A percentile compares a stretch with the other conserved stretches of the same genome.
Conservation (phyloP, 2,888 invertebrate genomes). For the Euphydryas editha region DNA sequence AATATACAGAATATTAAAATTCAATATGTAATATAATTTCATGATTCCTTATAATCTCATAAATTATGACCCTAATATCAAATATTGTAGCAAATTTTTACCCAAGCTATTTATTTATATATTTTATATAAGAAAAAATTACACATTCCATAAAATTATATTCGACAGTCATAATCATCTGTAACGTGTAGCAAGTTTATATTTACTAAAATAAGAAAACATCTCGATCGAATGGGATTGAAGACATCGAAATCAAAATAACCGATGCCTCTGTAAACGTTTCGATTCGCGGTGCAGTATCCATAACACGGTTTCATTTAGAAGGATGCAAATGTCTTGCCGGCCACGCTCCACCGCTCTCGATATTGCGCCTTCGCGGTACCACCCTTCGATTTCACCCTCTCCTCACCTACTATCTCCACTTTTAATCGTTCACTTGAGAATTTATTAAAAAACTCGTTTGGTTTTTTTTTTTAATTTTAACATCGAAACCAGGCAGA, state of each 20-base stretch:
- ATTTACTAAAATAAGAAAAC: constrained; percentile 27
- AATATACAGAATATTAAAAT: background rate
- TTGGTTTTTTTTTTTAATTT: constrained; percentile 14
- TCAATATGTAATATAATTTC: background rate
- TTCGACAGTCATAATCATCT: background rate
- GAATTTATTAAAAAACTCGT: constrained; percentile 68
- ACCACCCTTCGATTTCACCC: constrained; percentile 40
- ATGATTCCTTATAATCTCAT: background rate
- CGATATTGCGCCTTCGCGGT: constrained; percentile 66
- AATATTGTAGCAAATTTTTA: background rate
- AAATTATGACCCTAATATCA: background rate
- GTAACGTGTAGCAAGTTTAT: constrained; percentile 27
- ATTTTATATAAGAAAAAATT: too few relatives aligned
- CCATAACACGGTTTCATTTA: constrained; percentile 64
- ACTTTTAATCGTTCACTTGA: constrained; percentile 69
- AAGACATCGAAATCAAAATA: constrained; percentile 35
- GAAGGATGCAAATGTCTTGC: constrained; percentile 71
- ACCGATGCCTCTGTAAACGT: constrained; percentile 36
- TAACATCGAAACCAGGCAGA: constrained; percentile 32
- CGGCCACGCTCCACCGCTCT: constrained; percentile 61
- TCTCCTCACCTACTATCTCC: constrained; percentile 62
- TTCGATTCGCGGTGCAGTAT: constrained; percentile 58
- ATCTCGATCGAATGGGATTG: constrained; percentile 25
- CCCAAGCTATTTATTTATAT: too few relatives aligned
- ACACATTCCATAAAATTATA: constrained; percentile 1